phyloP scores from a whole-genome alignment of 2,797 vertebrate genomes.

The Sarcoramphus papa region DNA sequence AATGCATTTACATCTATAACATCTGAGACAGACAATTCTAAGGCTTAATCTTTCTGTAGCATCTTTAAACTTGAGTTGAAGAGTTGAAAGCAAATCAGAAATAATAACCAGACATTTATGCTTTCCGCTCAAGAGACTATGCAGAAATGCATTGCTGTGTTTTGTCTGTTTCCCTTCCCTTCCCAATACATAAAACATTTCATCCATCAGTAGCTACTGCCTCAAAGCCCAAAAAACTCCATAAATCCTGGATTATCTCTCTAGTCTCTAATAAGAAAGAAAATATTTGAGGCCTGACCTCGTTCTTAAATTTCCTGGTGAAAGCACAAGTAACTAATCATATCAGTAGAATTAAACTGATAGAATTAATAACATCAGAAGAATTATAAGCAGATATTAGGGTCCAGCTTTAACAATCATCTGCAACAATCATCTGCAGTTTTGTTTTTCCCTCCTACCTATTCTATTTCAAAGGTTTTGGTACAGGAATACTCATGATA shows the following conservation, averaged over 20 bases:
- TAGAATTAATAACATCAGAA: neutral
- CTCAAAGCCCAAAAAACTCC: neutral
- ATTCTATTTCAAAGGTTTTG: neutral
- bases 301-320: neutral
- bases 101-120: slow-evolving; percentile 13
- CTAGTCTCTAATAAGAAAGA: neutral
- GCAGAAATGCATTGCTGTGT: neutral
- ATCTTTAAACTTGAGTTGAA: slow-evolving; percentile 34
- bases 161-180: neutral
- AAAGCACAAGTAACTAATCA: neutral
- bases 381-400: neutral
- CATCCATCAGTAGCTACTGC: neutral
- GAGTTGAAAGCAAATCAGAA: slow-evolving; percentile 27
- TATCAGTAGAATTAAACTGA: neutral
- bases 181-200: slow-evolving; percentile 11
- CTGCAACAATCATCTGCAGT: neutral
- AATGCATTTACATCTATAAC: slow-evolving; percentile 18
- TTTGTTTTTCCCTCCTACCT: neutral
- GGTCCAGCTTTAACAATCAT: neutral
- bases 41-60: slow-evolving; percentile 5
- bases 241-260: slow-evolving; percentile 21
- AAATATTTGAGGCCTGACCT: neutral
- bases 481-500: neutral
- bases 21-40: slow-evolving; percentile 17
- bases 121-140: neutral